A percentile compares a stretch with the other conserved stretches of the same genome.
Evolutionary conservation across 2,113 vertebrate genomes (phyloP).

Genomic region (Eonycteris spelaea): DNA sequence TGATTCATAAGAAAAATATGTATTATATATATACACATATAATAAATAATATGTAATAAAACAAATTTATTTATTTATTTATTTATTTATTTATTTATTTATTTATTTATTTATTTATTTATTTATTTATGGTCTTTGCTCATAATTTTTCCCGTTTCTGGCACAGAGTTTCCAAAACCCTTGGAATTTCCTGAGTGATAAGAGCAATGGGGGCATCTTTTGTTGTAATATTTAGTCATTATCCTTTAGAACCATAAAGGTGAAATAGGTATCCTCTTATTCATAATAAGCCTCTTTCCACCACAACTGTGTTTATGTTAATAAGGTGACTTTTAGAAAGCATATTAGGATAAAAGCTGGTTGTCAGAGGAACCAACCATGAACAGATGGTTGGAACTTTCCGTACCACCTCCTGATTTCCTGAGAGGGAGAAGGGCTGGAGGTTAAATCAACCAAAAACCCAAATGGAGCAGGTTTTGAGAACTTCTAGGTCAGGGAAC

Average conservation of each 20-base stretch:
- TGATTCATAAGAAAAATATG: not conserved
- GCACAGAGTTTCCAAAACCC: not conserved
- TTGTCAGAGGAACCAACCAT: not conserved
- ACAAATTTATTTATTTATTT: not conserved
- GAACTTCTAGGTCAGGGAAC: not conserved
- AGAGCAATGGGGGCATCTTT: not conserved
- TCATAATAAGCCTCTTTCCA: not conserved
- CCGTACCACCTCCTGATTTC: not conserved
- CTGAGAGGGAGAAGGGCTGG: not conserved
- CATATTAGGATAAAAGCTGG: not conserved
- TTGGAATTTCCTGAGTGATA: not conserved
- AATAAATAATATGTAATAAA: not conserved
- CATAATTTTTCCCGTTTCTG: not conserved
- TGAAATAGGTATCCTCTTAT: not conserved
- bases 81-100: not conserved
- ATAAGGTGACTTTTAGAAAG: not conserved
- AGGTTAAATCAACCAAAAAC: not conserved
- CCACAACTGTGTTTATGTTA: not conserved
- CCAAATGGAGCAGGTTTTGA: not conserved
- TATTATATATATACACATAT: too few relatives aligned
- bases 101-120: not conserved
- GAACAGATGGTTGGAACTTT: not conserved
- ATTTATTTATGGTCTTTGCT: not conserved
- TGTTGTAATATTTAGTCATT: not conserved
- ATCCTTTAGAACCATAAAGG: not conserved